Evolutionary conservation across 2,113 vertebrate species (phyloP), one percentile per base, ranked within the genome.

Genomic region (Oplegnathus fasciatus): DNA sequence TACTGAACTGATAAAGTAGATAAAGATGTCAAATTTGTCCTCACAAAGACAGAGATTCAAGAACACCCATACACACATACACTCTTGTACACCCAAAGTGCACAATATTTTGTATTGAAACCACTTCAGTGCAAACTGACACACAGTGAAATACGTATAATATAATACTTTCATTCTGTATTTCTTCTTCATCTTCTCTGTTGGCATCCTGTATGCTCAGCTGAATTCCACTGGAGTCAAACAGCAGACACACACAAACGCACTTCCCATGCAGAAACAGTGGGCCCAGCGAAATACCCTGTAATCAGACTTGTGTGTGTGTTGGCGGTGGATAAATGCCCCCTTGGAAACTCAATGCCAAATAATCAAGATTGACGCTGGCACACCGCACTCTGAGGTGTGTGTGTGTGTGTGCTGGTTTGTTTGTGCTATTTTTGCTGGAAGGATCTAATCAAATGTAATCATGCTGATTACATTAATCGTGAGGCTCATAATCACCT

Each of bases 401-500:
- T 86, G 71, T 78, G 71, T 86, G 71, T 78, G 71, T 74, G 88
- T 77, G 77, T 71, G 60, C 37, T 57, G 65, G 69, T 86, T 82
- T 90, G 88, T 90, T 90, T 93, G 87, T 86, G 82, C 88, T 91
- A 86, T 90, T 92, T 92, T 85, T 78, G 83, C 80, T 83, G 20
- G 81, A 89, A 82, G 81, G 86, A 92, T 91, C 88, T 90, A 93
- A 94, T 94, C 91, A 91, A 90, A 91, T 90, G 83, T 88, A 87
- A 90, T 91, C 87, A 87, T 73, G 81, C 75, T 92, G 90, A 93
- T 93, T 93, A 93, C 75, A 87, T 91, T 93, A 90, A 92, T 93
- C 48, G 34, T 74, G 67, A 81, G 61, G 61, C 89, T 88, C 82
- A 89, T 92, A 92, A 93, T 92, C 82, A 79, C 62, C 37, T 78